Evolutionary conservation across 2,888 invertebrate genomes (phyloP).

Genomic region (Celastrina argiolus): DNA sequence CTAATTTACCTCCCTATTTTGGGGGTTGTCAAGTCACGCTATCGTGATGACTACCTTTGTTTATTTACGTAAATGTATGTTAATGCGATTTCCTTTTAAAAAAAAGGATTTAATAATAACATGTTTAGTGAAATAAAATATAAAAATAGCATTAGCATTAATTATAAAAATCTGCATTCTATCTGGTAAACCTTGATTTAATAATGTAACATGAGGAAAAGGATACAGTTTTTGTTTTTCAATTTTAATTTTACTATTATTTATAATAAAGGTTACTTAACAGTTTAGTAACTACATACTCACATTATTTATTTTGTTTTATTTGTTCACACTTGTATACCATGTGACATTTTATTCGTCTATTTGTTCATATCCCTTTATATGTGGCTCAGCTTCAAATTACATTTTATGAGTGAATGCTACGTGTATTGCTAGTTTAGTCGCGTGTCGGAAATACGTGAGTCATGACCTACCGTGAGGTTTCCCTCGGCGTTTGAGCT

Average conservation of each 20-base stretch:
- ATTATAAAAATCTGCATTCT: constrained; percentile 1
- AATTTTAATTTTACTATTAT: not conserved
- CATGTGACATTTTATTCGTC: not conserved
- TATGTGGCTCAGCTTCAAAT: constrained; percentile 17
- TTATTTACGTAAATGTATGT: not conserved
- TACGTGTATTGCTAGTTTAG: constrained; percentile 45
- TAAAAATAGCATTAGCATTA: not conserved
- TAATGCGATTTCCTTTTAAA: not conserved
- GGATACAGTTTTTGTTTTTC: not conserved
- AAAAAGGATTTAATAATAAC: not conserved
- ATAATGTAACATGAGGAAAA: constrained; percentile 3
- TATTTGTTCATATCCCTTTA: constrained; percentile 1
- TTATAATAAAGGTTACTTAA: not conserved
- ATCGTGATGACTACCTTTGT: not conserved
- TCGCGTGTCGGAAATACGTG: constrained; percentile 52
- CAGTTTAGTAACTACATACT: not conserved
- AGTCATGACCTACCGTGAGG: constrained; percentile 46
- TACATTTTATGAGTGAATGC: constrained; percentile 19
- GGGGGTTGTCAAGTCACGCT: too few relatives aligned
- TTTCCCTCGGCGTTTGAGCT: constrained; percentile 30
- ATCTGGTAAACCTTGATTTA: constrained; percentile 6
- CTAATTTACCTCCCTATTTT: too few relatives aligned
- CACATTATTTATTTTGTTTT: not conserved
- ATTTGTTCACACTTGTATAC: not conserved
- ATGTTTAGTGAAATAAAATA: not conserved